These are phyloP conservation scores for Thereva unica DNA, from an alignment of 2,888 invertebrate genomes.

Conservation along the genomic window DNA sequence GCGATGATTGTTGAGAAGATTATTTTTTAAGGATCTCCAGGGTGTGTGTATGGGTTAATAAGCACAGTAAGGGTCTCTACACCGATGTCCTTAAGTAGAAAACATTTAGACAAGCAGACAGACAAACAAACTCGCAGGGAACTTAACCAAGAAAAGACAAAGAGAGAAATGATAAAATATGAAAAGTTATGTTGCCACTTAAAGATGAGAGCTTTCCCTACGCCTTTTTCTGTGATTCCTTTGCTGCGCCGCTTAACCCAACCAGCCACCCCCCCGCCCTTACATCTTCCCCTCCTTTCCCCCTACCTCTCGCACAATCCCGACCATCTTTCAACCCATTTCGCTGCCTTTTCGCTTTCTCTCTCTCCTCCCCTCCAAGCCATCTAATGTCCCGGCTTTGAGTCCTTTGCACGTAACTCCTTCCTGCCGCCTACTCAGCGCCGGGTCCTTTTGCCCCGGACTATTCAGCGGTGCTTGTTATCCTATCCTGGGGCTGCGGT, in stretches of 20 bases:
- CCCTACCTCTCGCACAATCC: not conserved
- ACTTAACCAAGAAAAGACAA: conserved; percentile 17
- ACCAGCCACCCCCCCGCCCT: not conserved
- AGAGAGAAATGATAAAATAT: conserved; percentile 34
- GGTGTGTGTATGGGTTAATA: conserved; percentile 29
- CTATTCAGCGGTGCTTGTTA: not conserved
- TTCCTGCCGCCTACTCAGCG: no score
- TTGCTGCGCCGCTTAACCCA: not conserved
- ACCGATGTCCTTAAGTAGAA: conserved; percentile 15
- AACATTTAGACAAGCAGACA: conserved; percentile 10
- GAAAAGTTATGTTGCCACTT: conserved; percentile 37
- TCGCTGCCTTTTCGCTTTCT: no score
- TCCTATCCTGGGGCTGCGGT: not conserved
- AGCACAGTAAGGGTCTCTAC: conserved; percentile 5
- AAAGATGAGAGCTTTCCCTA: conserved; percentile 34
- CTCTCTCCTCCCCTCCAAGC: no score
- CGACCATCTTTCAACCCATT: no score
- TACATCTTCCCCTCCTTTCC: not conserved
- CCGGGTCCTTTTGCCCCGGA: no score
- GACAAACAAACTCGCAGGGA: not conserved
- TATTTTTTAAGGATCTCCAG: conserved; percentile 30
- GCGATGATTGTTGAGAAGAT: conserved; percentile 31
- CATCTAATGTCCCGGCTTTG: no score
- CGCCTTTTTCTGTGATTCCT: conserved; percentile 7
- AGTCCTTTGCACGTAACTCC: no score